Evolutionary conservation across 1,140 invertebrate genomes (phyloP).

Genomic region (Bombus affinis): DNA sequence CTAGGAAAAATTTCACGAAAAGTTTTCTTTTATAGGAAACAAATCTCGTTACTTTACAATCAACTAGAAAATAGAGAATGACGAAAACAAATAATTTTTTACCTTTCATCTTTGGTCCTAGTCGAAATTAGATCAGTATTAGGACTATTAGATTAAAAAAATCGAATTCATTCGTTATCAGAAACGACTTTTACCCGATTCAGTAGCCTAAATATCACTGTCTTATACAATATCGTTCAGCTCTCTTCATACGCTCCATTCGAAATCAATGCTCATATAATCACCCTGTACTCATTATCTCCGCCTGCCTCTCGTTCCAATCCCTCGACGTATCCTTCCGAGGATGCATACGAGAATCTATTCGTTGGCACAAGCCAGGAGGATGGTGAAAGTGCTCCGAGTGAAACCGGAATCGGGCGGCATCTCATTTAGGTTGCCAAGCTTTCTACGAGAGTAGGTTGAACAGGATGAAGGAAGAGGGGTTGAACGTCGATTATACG

Average conservation of each 20-base stretch:
- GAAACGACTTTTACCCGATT: background rate
- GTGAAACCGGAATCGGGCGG: conserved; percentile 16
- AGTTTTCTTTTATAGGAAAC: background rate
- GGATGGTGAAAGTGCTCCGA: conserved; percentile 9
- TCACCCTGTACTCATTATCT: background rate
- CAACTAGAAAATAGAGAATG: background rate
- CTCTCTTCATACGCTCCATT: background rate
- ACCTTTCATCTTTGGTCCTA: background rate
- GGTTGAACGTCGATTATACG: conserved; percentile 28
- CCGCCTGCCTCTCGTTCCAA: background rate
- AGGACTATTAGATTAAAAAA: too few relatives aligned
- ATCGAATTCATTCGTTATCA: too few relatives aligned
- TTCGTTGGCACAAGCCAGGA: background rate
- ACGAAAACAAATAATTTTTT: background rate
- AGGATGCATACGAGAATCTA: background rate
- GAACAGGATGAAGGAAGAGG: background rate
- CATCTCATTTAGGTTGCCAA: conserved; percentile 35
- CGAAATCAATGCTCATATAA: background rate
- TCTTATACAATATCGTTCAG: background rate
- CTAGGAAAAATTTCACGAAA: background rate
- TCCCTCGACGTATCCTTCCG: background rate
- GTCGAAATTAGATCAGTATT: too few relatives aligned
- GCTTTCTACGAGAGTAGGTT: background rate
- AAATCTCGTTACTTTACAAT: background rate
- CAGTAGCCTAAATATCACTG: background rate